Evolutionary conservation across 1,140 invertebrate genomes (phyloP).

Genomic region (Reticulitermes speratus): DNA sequence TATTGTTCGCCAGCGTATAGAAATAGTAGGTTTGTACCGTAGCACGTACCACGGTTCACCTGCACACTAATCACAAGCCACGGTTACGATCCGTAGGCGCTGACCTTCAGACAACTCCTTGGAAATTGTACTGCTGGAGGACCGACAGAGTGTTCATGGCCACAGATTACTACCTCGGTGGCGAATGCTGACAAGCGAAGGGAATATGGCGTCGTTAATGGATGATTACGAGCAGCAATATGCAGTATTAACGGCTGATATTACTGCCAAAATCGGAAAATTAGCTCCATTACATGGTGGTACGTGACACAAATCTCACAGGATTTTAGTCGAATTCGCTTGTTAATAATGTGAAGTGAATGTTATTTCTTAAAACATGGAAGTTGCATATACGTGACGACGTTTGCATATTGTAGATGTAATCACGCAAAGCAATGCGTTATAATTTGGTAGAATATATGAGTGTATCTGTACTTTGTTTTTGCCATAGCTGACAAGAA

Average conservation of each 20-base stretch:
- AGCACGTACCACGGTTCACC: no score
- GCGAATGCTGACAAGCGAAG: background rate
- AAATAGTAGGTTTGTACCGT: no score
- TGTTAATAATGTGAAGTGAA: background rate
- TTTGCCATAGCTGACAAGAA: conserved; percentile 57
- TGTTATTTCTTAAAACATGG: background rate
- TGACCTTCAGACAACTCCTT: no score
- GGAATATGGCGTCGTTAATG: conserved; percentile 67
- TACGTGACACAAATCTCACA: conserved; percentile 22
- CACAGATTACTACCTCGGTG: no score
- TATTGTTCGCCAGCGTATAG: no score
- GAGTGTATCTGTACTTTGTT: conserved; percentile 34
- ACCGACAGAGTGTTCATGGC: no score
- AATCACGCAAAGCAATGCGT: background rate
- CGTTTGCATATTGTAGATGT: background rate
- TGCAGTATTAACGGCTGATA: conserved; percentile 76
- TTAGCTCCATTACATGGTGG: conserved; percentile 44
- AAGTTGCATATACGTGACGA: background rate
- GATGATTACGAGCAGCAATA: conserved; percentile 85
- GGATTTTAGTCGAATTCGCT: background rate
- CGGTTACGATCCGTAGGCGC: no score
- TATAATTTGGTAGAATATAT: background rate
- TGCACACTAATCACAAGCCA: no score
- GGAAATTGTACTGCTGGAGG: no score
- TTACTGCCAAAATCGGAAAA: conserved; percentile 77